Base-by-base conservation (phyloP, 1,140 invertebrate genomes). In the Leptopilina boulardi region DNA sequence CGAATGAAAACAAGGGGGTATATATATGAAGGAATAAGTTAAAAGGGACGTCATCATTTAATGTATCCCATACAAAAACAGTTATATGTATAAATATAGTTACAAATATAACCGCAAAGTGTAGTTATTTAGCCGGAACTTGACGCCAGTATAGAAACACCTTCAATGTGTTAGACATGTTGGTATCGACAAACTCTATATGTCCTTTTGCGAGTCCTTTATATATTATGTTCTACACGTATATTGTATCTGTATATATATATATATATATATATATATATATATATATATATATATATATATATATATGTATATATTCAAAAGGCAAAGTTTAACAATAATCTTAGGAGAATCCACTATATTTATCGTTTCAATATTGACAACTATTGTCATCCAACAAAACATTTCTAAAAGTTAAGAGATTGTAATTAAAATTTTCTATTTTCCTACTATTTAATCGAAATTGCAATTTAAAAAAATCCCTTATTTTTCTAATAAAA, bases 21-120 rank as follows among this genome's bases (percentile, higher is more conserved):
- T n/a, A n/a, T n/a, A n/a, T n/a, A 75, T 75, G 21, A 59, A 59
- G 59, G 18, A 6, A 66, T 15, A 77, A 73, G 44, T 79, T 81
- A 77, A 81, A 81, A 77, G 79, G 76, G 47, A 75, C 77, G 75
- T 79, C 81, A 80, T 80, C 78, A 81, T 81, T 83, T 75, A 80
- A 74, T 73, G 71, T 26, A 34, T 23, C 59, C 59, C n/a, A n/a
- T n/a, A n/a, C n/a, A n/a, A 2, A 9, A 4, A 9, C 30, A 23
- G 23, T 66, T 66, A 66, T 8, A 38, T 8, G 34, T 4, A 13
- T n/a, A n/a, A n/a, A n/a, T n/a, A 11, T 66, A 66, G 5, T 66
- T 66, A n/a, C 26, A 66, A 30, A 66, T n/a, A n/a, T n/a, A n/a
- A n/a, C n/a, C 59, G 23, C 59, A 4, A 66, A 23, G 3, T 34